Conservation (phyloP, 2,888 invertebrate genomes). For the Tuta absoluta region DNA sequence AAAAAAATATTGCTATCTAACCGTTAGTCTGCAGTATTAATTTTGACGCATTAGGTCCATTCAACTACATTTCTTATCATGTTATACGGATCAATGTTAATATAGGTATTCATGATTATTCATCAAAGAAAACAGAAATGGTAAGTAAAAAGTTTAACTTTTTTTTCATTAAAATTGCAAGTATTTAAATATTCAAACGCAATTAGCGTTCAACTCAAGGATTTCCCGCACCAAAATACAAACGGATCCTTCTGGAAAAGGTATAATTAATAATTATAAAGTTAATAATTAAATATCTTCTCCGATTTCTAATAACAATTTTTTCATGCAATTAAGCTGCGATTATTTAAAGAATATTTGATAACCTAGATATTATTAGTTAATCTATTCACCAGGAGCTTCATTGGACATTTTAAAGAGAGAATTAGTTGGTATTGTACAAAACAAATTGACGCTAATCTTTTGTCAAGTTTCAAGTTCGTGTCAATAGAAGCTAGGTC, state of each 20-base stretch:
- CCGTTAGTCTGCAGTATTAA: too few species aligned
- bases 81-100: too few species aligned
- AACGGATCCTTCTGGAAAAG: conserved; percentile 8
- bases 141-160: neutral
- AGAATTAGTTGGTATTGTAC: too few species aligned
- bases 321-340: neutral
- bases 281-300: neutral
- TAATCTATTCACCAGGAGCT: neutral
- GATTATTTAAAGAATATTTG: neutral
- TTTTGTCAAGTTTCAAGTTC: too few species aligned
- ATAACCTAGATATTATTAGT: neutral
- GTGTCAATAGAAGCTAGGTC: too few species aligned
- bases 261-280: conserved; percentile 8
- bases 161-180: neutral
- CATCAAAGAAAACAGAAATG: neutral
- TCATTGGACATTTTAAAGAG: too few species aligned
- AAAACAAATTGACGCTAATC: too few species aligned
- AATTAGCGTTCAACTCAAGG: conserved; percentile 3
- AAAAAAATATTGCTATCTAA: too few species aligned
- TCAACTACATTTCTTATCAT: too few species aligned
- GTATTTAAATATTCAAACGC: conserved; percentile 8
- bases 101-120: too few species aligned
- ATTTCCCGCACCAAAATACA: conserved; percentile 3
- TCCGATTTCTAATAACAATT: neutral
- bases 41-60: too few species aligned